A percentile compares a stretch with the other conserved stretches of the same genome.
Conservation (phyloP, 2,113 vertebrate genomes). For the Perca flavescens region DNA sequence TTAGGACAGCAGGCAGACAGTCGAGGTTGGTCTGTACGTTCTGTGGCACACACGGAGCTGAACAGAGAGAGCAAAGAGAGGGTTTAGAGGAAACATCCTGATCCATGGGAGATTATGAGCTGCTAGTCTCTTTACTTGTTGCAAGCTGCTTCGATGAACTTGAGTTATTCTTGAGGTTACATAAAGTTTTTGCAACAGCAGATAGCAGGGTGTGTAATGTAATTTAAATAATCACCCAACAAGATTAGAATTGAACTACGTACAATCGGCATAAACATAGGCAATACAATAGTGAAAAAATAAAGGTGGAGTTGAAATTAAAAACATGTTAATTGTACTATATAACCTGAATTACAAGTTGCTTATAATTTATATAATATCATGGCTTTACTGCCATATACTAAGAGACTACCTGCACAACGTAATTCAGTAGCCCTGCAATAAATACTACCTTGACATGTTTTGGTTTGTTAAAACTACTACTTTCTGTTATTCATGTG, state of each 20-base stretch:
- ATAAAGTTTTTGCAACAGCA: too few species aligned
- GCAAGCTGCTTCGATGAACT: neutral
- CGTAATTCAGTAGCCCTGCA: too few species aligned
- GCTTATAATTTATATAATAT: neutral
- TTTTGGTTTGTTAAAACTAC: too few species aligned
- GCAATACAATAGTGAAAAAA: neutral
- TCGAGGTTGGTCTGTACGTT: slow-evolving; percentile 64
- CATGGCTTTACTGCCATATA: neutral
- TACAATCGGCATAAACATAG: neutral
- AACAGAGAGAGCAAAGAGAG: slow-evolving; percentile 1
- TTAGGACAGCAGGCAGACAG: slow-evolving; percentile 77
- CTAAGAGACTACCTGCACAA: too few species aligned
- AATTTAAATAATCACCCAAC: too few species aligned
- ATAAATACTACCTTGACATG: too few species aligned
- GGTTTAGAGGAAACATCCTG: neutral
- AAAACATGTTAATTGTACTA: neutral
- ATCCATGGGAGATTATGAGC: neutral
- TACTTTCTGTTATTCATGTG: neutral
- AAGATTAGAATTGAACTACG: too few species aligned
- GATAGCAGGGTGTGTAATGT: too few species aligned
- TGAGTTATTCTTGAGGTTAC: too few species aligned
- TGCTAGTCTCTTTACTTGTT: neutral
- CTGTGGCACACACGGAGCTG: slow-evolving; percentile 83
- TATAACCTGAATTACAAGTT: neutral
- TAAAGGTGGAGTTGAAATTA: neutral